Base-by-base conservation (phyloP, 1,140 invertebrate species). In the Drosophila ficusphila region DNA sequence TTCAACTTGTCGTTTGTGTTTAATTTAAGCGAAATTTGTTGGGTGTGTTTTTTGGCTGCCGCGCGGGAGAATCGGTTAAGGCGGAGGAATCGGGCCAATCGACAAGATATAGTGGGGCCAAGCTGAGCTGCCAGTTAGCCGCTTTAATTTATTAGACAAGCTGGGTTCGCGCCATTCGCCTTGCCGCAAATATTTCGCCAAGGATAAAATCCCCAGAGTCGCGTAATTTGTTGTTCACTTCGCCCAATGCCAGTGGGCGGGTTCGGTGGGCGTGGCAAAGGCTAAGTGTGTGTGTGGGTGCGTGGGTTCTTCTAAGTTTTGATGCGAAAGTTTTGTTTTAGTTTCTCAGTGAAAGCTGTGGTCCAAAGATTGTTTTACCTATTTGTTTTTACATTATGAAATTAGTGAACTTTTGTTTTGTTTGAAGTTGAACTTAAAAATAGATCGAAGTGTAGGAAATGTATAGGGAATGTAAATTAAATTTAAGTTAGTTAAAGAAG, bases 1-100 rank as follows among this genome's bases (percentile, higher is more conserved):
- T 82, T 78, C 61, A 82, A 82, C 82, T 88, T 88, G 77, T 60
- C 75, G 60, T 79, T 75, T 67, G 41, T 60, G 72, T 65, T 85
- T 83, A 86, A 79, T 79, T 86, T 61, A 51, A 77, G 69, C 39
- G 58, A 48, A 71, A 79, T 51, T 74, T 49, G 42, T 21, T 46
- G 73, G 38, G 29, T 34, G 73, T 54, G 53, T 57, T 36, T 18
- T 21, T 12, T 23, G n/a, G 18, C 11, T 14, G 31, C 11, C 9
- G 12, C 14, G 12, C 2, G 16, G 16, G 14, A 27, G 25, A 44
- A 46, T 14, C 19, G 14, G 25, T 14, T 9, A 11, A 23, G 7
- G 58, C 8, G 4, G 8, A n/a, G 34, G 11, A 23, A 7, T 21
- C 21, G 18, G 46, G 53, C 64, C 57, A 73, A 62, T 73, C 70